Conservation (phyloP, 2,113 vertebrate genomes). For the Thomomys bottae region DNA sequence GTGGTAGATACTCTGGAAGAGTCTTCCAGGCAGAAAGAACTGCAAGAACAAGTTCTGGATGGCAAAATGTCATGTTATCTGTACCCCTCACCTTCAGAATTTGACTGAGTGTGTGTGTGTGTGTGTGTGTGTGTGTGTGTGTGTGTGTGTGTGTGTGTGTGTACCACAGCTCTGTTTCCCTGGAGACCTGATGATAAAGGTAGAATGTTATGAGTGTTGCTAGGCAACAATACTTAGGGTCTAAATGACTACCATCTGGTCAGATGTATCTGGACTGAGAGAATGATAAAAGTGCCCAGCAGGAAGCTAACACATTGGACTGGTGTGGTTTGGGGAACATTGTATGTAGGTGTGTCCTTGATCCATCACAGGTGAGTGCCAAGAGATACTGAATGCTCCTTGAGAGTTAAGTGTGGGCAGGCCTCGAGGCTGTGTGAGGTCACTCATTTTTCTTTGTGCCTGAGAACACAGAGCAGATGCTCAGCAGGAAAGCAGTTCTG, state of each 20-base stretch:
- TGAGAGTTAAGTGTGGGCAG: not conserved
- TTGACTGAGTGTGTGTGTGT: not conserved
- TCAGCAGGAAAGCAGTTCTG: not conserved
- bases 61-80: not conserved
- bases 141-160: no score
- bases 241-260: not conserved
- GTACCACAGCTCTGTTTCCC: not conserved
- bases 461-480: not conserved
- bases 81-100: not conserved
- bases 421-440: not conserved
- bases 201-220: not conserved
- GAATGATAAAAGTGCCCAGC: not conserved
- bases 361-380: not conserved
- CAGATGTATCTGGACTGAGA: not conserved
- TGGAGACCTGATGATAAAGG: slow-evolving; percentile 1
- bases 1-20: not conserved
- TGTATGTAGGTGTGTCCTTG: not conserved
- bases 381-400: not conserved
- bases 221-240: not conserved
- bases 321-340: not conserved
- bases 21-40: not conserved
- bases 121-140: no score
- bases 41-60: not conserved
- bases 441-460: not conserved
- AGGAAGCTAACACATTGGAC: not conserved